These are phyloP conservation scores for Drosophila suboccidentalis DNA, from an alignment of 2,888 invertebrate species.

Conservation along the genomic window DNA sequence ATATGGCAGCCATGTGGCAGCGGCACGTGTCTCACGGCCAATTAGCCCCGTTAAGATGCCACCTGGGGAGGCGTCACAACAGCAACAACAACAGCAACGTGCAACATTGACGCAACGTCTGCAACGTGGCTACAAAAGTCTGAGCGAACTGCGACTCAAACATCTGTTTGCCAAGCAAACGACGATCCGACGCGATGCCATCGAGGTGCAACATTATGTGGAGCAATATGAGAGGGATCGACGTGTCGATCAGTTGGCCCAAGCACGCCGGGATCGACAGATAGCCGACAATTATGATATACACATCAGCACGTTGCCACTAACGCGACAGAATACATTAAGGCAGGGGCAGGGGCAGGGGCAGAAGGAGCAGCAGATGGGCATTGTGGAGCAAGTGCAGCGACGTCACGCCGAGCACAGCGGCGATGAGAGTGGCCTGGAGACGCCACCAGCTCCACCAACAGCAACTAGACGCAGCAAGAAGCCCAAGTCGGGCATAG, in stretches of 20 bases:
- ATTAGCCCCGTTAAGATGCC: conserved; percentile 67
- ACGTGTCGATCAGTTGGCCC: conserved; percentile 59
- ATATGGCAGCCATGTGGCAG: conserved; percentile 19
- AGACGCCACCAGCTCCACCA: conserved; percentile 54
- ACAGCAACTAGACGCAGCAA: conserved; percentile 17
- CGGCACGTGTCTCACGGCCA: conserved; percentile 54
- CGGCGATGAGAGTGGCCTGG: conserved; percentile 81
- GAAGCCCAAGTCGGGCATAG: conserved; percentile 70
- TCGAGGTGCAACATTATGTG: conserved; percentile 82
- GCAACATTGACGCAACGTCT: conserved; percentile 74
- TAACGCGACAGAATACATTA: conserved; percentile 69
- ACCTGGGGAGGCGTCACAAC: neutral
- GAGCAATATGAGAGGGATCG: conserved; percentile 79
- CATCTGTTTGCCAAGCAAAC: conserved; percentile 83
- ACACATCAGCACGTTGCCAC: conserved; percentile 65
- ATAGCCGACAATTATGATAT: conserved; percentile 80
- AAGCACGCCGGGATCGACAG: conserved; percentile 68
- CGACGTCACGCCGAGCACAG: conserved; percentile 57
- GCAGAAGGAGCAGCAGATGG: conserved; percentile 2
- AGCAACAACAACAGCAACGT: conserved; percentile 16
- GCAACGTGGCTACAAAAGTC: conserved; percentile 82
- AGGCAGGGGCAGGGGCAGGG: conserved; percentile 19
- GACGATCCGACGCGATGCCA: conserved; percentile 78
- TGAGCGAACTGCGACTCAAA: conserved; percentile 83
- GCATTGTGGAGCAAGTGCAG: conserved; percentile 4